Evolutionary conservation across 2,113 vertebrate genomes (phyloP), one percentile per base, ranked within the genome.

Genomic region (Siphamia tubifer): DNA sequence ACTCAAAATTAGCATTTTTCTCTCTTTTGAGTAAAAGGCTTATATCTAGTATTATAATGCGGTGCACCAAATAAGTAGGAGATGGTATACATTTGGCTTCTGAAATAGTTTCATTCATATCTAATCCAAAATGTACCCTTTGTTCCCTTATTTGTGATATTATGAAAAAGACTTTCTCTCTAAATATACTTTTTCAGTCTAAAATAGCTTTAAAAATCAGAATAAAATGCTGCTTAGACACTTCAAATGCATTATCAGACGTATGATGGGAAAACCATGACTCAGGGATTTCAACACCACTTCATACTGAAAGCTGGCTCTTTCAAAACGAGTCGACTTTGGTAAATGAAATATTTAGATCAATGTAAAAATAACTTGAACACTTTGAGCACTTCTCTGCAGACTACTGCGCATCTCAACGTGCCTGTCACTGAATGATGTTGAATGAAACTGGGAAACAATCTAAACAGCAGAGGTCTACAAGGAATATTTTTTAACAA

Each of bases 341-440:
- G 21, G 49, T 42, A 58, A 70, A 81, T 76, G 5, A 83, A 89
- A 82, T 82, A 87, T 85, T 79, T 73, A 85, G 69, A 44, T 12
- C 39, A 13, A 34, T 63, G 6, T 55, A 81, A 83, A 81, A 86
- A 84, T 74, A 84, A 82, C 76, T 56, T 35, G 13, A 27, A 61
- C 54, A 39, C 52, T 47, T 71, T 47, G 38, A 17, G 39, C 40
- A 27, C 39, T 47, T 81, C 43, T 57, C 38, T 24, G 9, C 45
- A 17, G 31, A 58, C 57, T 36, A 53, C 55, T 52, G 51, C 27
- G 19, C 43, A 53, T 65, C 52, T 32, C 28, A 47, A 61, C 55
- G 6, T 2, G 28, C n/a, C n/a, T 39, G 17, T 7, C 28, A 30
- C 6, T 30, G 1, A 7, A 9, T 30, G 6, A 16, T 16, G 8